Evolutionary conservation across 2,113 vertebrate species (phyloP).

Genomic region (Podarcis raffonei): DNA sequence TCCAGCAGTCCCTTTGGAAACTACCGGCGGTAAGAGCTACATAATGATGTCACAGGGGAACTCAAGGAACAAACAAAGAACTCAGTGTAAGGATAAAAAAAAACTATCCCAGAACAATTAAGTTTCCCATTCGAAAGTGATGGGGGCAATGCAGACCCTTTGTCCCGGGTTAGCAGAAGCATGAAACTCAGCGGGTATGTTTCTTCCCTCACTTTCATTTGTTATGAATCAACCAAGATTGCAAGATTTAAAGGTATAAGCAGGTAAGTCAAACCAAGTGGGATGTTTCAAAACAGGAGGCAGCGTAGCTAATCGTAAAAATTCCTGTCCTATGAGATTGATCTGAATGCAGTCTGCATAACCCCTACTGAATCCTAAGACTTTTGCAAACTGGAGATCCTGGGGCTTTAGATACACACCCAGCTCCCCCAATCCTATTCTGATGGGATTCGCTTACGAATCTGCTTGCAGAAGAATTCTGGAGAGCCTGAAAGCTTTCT

Average conservation of each 20-base stretch:
- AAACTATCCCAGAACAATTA: slow-evolving; percentile 17
- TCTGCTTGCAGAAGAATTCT: not conserved
- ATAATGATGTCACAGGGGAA: slow-evolving; percentile 32
- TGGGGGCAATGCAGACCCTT: not conserved
- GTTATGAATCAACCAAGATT: not conserved
- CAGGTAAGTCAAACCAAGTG: accelerated
- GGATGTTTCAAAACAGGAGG: not conserved
- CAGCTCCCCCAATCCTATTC: not conserved
- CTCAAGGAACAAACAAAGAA: not conserved
- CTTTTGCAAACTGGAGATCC: not conserved
- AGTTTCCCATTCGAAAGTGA: not conserved
- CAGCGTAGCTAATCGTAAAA: not conserved
- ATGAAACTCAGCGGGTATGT: slow-evolving; percentile 13
- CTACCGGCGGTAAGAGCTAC: slow-evolving; percentile 17
- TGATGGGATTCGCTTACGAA: not conserved
- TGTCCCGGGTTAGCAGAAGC: not conserved
- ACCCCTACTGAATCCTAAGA: not conserved
- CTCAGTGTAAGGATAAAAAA: not conserved
- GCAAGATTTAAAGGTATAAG: slow-evolving; percentile 1
- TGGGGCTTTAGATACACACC: not conserved
- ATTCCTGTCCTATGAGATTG: not conserved
- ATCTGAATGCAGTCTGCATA: not conserved
- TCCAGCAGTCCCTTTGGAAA: slow-evolving; percentile 51
- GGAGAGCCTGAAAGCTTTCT: not conserved
- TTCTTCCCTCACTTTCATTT: not conserved